Percentiles rank a stretch among this genome's conserved stretches.
phyloP scores from a whole-genome alignment of 2,113 vertebrate species.

The Oriolus oriolus region DNA sequence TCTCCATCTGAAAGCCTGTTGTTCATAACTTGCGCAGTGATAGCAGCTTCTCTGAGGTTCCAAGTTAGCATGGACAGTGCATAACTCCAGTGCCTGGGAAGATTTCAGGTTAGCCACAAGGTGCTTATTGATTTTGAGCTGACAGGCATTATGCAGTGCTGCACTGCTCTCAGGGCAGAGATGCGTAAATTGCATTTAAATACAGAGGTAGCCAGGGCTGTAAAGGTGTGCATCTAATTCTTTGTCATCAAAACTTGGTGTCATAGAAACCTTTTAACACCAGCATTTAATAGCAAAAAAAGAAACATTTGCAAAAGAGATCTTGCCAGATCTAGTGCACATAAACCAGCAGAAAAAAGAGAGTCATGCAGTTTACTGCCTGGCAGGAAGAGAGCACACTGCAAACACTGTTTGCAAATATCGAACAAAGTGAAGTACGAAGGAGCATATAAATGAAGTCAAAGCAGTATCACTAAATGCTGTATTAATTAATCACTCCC shows the following conservation, averaged over 20 bases:
- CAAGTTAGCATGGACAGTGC: background rate
- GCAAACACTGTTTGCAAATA: background rate
- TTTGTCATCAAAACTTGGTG: background rate
- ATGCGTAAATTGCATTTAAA: background rate
- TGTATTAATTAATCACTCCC: background rate
- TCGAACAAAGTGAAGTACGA: background rate
- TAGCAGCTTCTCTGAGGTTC: background rate
- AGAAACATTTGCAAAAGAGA: background rate
- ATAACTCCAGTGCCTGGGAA: background rate
- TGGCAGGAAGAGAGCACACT: background rate
- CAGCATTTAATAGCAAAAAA: background rate
- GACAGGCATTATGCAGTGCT: background rate
- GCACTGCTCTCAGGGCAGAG: background rate
- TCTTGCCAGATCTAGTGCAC: background rate
- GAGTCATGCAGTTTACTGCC: background rate
- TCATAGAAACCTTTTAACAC: background rate
- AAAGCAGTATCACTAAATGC: background rate
- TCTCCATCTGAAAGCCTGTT: background rate
- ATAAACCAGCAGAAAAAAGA: background rate
- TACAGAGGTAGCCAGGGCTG: background rate
- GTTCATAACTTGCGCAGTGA: background rate
- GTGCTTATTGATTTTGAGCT: background rate
- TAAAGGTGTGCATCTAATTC: background rate
- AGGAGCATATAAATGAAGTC: background rate
- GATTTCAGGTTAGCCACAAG: background rate